A percentile compares a stretch with the other conserved stretches of the same genome.
These are phyloP conservation scores for Ciconia boyciana DNA, from an alignment of 2,113 vertebrate species.

Conservation along the genomic window DNA sequence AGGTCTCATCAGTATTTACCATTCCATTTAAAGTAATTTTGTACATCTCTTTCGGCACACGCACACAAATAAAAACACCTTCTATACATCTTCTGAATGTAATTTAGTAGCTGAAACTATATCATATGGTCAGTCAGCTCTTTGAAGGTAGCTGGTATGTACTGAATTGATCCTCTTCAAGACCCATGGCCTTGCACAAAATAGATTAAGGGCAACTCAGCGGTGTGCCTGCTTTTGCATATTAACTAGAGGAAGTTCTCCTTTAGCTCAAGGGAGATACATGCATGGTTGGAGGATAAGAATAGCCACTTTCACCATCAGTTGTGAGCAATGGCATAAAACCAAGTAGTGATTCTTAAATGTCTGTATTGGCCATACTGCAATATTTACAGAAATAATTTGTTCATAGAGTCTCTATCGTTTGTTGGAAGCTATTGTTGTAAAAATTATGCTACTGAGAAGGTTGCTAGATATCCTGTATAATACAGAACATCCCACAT, in stretches of 20 bases:
- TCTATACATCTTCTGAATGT: neutral
- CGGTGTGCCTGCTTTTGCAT: neutral
- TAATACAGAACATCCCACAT: neutral
- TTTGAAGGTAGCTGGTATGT: neutral
- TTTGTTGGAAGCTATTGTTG: neutral
- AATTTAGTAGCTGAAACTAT: neutral
- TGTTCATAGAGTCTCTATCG: neutral
- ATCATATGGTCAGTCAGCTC: neutral
- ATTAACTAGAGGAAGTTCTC: neutral
- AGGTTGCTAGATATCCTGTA: neutral
- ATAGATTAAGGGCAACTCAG: neutral
- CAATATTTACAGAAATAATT: neutral
- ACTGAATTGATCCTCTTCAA: neutral
- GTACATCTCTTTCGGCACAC: neutral
- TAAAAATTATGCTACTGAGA: neutral
- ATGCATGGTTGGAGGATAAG: neutral
- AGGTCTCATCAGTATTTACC: neutral
- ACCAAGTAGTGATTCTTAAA: neutral
- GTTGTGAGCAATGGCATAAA: neutral
- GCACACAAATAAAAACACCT: neutral
- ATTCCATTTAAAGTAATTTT: neutral
- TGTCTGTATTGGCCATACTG: neutral
- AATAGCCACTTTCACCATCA: neutral
- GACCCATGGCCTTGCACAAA: neutral
- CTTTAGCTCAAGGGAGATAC: neutral